A percentile compares a stretch with the other conserved stretches of the same genome.
phyloP scores from a whole-genome alignment of 2,113 vertebrate genomes.

The Sebastes schlegelii region DNA sequence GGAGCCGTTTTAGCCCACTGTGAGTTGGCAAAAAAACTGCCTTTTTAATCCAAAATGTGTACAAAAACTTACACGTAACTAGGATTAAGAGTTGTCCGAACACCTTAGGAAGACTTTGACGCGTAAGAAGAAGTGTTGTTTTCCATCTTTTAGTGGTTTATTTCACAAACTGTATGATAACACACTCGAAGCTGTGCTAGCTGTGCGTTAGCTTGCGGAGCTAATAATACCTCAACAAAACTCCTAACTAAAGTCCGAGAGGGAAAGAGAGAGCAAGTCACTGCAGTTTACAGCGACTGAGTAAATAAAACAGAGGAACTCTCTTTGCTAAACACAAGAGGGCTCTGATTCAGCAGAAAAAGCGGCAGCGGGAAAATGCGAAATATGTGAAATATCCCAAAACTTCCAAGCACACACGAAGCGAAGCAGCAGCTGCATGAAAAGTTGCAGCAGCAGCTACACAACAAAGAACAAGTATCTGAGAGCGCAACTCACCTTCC shows the following conservation, averaged over 20 bases:
- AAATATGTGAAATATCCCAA: slow-evolving; percentile 84
- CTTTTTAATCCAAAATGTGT: background rate
- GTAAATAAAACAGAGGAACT: background rate
- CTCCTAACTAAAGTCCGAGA: slow-evolving; percentile 49
- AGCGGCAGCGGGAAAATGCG: slow-evolving; percentile 71
- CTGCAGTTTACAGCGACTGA: background rate
- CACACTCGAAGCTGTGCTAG: slow-evolving; percentile 67
- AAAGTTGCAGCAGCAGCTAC: slow-evolving; percentile 62
- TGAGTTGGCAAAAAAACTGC: slow-evolving; percentile 59
- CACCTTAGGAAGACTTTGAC: rapidly evolving
- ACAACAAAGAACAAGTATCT: slow-evolving; percentile 74
- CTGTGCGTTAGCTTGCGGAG: slow-evolving; percentile 67
- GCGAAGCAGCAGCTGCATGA: slow-evolving; percentile 70
- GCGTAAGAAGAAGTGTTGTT: background rate
- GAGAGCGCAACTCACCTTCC: slow-evolving; percentile 74
- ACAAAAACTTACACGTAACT: background rate
- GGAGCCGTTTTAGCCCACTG: slow-evolving; percentile 48
- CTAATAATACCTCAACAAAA: slow-evolving; percentile 77
- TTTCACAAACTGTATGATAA: slow-evolving; percentile 31
- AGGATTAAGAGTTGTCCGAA: background rate
- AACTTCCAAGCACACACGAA: slow-evolving; percentile 76
- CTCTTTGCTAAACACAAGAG: slow-evolving; percentile 9
- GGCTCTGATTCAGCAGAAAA: slow-evolving; percentile 49
- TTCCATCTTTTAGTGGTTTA: background rate
- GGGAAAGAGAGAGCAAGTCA: slow-evolving; percentile 19